Evolutionary conservation across 2,113 vertebrate species (phyloP), one percentile per base, ranked within the genome.

Genomic region (Gavialis gangeticus): DNA sequence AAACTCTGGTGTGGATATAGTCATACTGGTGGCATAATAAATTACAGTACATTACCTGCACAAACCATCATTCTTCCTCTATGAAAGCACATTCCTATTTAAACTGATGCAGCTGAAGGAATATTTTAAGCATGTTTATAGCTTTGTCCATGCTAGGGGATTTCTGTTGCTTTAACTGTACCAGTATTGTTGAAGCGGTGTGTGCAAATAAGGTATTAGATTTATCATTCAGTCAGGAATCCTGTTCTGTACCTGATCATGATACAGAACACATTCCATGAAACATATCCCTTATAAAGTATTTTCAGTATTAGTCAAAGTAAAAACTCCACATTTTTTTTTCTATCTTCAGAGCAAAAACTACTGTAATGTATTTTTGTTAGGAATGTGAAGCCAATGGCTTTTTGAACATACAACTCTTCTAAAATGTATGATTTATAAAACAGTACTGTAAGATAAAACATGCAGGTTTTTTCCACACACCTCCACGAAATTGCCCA

Each of bases 401-500:
- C 54, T 67, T 4, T 79, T 76, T 85, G 7, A 75, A 87, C 34
- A 90, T 55, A 63, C 71, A 83, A 27, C 69, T 80, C 62, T 57
- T 79, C 87, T 94, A 56, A 92, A 69, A 78, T 79, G 60, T 78
- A 67, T 91, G 55, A 88, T 88, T 96, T 77, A 17, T 59, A 67
- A 84, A 85, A 96, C 2, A 95, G 96, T 6, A 58, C 93, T 76
- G 87, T 94, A 56, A 93, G 95, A 88, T 89, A 98, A 98, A 97
- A 85, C 97, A 97, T 97, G 98, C 98, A 96, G 75, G 94, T 97
- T 91, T 46, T 97, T 97, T 98, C 89, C 97, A 98, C 98, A 97
- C 97, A 99, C 99, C 98, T 99, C 98, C 86, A 99, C 88, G 96
- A 99, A 99, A 97, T 99, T 99, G 56, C 98, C 99, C 98, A 98